These are phyloP conservation scores for Caenorhabditis wallacei DNA, from an alignment of 2,888 invertebrate genomes.

Conservation along the genomic window DNA sequence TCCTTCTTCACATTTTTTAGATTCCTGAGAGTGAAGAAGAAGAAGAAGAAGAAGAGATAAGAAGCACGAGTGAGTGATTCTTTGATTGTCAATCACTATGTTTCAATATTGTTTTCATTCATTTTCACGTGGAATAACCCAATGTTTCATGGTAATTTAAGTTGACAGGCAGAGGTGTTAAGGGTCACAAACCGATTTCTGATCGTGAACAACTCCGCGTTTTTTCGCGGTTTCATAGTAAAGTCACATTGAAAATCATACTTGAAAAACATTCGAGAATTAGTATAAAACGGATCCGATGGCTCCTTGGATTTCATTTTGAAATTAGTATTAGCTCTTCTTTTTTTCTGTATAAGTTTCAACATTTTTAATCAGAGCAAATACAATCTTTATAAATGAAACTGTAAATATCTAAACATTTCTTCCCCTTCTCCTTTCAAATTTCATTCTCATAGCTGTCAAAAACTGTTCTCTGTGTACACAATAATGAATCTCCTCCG, in stretches of 20 bases:
- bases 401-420: constrained; percentile 26
- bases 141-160: constrained; percentile 23
- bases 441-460: constrained; percentile 42
- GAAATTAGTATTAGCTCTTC: neutral
- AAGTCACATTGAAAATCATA: constrained; percentile 35
- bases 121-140: constrained; percentile 5
- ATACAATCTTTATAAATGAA: neutral
- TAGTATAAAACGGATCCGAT: constrained; percentile 16
- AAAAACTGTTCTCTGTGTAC: constrained; percentile 30
- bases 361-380: neutral
- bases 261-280: constrained; percentile 22
- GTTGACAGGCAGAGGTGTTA: constrained; percentile 7
- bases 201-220: constrained; percentile 4
- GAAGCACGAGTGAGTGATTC: constrained; percentile 27
- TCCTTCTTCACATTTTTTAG: constrained; percentile 46
- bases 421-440: neutral
- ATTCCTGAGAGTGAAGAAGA: constrained; percentile 42
- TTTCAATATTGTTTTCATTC: constrained; percentile 53
- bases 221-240: constrained; percentile 13
- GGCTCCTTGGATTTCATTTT: neutral
- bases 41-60: constrained; percentile 9
- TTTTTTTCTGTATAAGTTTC: neutral
- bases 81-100: constrained; percentile 45
- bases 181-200: constrained; percentile 22
- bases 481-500: constrained; percentile 24